phyloP scores from a whole-genome alignment of 1,140 invertebrate species.

The Apocrypta bakeri region DNA sequence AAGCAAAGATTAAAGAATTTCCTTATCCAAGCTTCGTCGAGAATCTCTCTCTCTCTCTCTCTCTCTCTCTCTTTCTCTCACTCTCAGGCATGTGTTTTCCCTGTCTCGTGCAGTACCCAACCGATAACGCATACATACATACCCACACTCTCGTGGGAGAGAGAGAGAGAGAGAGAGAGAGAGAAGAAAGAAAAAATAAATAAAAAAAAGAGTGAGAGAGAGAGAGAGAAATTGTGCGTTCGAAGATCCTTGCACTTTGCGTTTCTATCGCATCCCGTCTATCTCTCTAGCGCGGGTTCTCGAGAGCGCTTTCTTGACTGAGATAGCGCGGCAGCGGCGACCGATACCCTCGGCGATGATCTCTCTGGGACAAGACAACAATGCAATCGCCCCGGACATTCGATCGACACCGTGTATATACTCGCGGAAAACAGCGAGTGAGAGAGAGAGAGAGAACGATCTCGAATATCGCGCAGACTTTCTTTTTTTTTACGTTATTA shows the following conservation, averaged over 20 bases:
- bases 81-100: constrained; percentile 28
- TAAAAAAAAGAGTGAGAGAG: constrained; percentile 18
- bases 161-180: constrained; percentile 24
- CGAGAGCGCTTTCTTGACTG: neutral
- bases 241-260: constrained; percentile 41
- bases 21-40: constrained; percentile 34
- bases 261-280: constrained; percentile 24
- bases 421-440: neutral
- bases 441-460: neutral
- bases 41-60: neutral
- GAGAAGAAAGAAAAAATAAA: constrained; percentile 13
- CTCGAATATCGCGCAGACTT: neutral
- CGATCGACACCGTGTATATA: constrained; percentile 54
- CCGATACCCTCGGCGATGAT: constrained; percentile 72
- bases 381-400: constrained; percentile 64
- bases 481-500: neutral
- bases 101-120: neutral
- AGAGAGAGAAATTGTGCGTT: constrained; percentile 34
- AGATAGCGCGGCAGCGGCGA: constrained; percentile 62
- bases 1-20: constrained; percentile 39
- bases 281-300: constrained; percentile 38
- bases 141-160: neutral
- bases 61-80: no score
- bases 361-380: constrained; percentile 74
- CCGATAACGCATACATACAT: constrained; percentile 25